These are phyloP conservation scores for Tragelaphus buxtoni DNA, from an alignment of 2,113 vertebrate genomes.

Conservation along the genomic window DNA sequence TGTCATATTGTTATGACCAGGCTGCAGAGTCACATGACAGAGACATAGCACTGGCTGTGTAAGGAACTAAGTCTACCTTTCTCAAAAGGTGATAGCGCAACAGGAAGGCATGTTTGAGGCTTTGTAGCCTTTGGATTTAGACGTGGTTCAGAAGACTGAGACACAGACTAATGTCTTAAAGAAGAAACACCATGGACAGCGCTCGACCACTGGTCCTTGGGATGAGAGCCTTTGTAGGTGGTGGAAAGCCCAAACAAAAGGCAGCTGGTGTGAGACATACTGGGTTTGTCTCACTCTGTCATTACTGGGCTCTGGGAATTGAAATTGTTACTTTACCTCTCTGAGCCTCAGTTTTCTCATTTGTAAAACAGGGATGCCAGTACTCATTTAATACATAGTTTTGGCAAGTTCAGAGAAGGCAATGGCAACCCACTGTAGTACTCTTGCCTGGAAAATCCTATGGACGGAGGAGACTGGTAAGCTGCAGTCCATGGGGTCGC, in stretches of 20 bases:
- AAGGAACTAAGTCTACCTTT: not conserved
- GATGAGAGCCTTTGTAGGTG: too few species aligned
- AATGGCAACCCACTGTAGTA: too few species aligned
- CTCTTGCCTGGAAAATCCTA: too few species aligned
- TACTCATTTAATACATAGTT: not conserved
- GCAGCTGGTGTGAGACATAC: not conserved
- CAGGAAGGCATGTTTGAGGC: not conserved
- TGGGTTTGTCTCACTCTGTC: not conserved
- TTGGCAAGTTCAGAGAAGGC: not conserved
- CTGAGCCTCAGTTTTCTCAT: not conserved
- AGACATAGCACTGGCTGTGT: not conserved
- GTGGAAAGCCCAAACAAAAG: not conserved
- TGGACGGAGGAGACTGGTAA: too few species aligned
- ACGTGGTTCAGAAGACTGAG: not conserved
- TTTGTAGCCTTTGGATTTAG: not conserved
- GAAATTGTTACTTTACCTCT: not conserved
- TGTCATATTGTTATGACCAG: not conserved
- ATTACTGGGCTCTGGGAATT: not conserved
- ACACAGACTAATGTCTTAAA: not conserved
- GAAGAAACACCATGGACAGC: not conserved
- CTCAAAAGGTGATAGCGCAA: not conserved
- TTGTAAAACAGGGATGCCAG: not conserved
- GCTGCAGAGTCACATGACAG: not conserved
- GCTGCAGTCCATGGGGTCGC: too few species aligned
- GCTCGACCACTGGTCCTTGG: accelerated